These are phyloP conservation scores for Drosophila burlai DNA, from an alignment of 1,140 invertebrate species.

Conservation along the genomic window DNA sequence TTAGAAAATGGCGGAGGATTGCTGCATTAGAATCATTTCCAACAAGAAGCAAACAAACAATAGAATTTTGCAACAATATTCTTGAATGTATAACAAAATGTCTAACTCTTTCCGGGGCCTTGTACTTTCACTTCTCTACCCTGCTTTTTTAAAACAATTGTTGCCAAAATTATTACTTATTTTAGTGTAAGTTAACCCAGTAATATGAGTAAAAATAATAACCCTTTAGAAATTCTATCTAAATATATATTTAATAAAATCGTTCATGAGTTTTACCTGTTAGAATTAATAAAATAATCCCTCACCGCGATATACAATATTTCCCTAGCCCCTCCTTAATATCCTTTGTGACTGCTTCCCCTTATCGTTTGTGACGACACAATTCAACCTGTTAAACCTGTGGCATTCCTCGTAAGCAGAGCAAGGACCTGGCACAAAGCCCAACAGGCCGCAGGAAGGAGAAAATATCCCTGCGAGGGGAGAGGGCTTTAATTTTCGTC, in stretches of 20 bases:
- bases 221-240: background rate
- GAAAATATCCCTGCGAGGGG: constrained; percentile 32
- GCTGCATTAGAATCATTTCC: background rate
- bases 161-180: no score
- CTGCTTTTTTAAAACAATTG: no score
- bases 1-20: background rate
- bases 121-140: no score
- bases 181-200: background rate
- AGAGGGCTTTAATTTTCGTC: constrained; percentile 25
- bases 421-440: constrained; percentile 35
- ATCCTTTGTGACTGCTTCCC: constrained; percentile 25
- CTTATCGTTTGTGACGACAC: constrained; percentile 60
- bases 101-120: background rate
- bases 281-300: background rate
- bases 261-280: background rate
- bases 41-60: background rate
- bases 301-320: background rate
- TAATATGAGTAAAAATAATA: no score
- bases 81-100: background rate
- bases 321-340: constrained; percentile 1
- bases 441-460: constrained; percentile 19
- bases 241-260: background rate
- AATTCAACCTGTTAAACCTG: constrained; percentile 68
- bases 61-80: background rate
- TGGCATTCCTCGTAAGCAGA: constrained; percentile 10